Percentiles rank a stretch among this genome's conserved stretches.
Evolutionary conservation across 2,113 vertebrate species (phyloP).

Genomic region (Takifugu flavidus): DNA sequence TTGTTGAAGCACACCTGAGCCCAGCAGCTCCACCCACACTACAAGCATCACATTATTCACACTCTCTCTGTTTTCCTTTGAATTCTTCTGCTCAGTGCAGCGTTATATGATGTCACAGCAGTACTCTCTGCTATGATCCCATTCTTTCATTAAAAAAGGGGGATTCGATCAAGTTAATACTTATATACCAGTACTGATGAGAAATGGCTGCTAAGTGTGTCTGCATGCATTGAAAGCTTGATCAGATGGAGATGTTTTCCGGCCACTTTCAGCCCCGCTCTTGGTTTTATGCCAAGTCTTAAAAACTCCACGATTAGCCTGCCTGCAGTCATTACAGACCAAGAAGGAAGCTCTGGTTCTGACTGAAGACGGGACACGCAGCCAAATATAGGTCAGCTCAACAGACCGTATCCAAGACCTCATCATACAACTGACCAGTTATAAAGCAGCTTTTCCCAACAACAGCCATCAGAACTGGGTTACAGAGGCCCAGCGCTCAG

Average conservation of each 20-base stretch:
- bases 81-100: background rate
- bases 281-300: too few species aligned
- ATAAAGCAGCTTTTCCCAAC: slow-evolving; percentile 70
- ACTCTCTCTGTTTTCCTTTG: background rate
- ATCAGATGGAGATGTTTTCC: too few species aligned
- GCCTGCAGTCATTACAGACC: slow-evolving; percentile 21
- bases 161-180: too few species aligned
- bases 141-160: too few species aligned
- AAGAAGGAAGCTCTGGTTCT: slow-evolving; percentile 18
- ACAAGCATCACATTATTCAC: too few species aligned
- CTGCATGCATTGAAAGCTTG: too few species aligned
- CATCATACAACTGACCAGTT: slow-evolving; percentile 58
- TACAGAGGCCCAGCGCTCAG: slow-evolving; percentile 45
- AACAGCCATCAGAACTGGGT: slow-evolving; percentile 62
- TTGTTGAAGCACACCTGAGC: slow-evolving; percentile 43
- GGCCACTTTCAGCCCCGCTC: too few species aligned
- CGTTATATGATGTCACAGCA: too few species aligned
- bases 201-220: too few species aligned
- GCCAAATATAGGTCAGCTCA: slow-evolving; percentile 72
- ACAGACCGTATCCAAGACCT: slow-evolving; percentile 51
- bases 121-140: too few species aligned
- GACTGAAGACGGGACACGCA: slow-evolving; percentile 48
- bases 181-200: too few species aligned
- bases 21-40: background rate
- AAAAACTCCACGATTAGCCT: too few species aligned